Base-by-base conservation (phyloP, 2,113 vertebrate genomes). In the Empidonax alnorum region DNA sequence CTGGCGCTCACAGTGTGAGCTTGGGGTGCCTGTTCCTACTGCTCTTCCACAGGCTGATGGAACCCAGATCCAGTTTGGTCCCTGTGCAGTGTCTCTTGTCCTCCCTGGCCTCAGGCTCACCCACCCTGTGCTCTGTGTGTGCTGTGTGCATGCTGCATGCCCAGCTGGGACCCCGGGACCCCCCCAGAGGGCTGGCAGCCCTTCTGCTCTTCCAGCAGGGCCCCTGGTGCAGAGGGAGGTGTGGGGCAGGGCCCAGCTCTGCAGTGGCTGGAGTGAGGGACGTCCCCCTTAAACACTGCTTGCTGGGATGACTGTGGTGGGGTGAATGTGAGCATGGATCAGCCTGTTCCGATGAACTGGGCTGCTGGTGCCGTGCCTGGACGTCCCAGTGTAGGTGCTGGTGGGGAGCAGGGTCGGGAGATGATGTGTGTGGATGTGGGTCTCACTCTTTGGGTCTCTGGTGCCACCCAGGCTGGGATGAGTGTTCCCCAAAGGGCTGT, bases 71-170 rank as follows among this genome's bases (percentile, higher is more conserved):
- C 4, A 2, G 14, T 62, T 37, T 81, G 46, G 19, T 63, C 63
- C 19, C n/a, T 69, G 35, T 31, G 15, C 50, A 39, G 27, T 50
- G 72, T 67, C 76, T 72, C 6, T 69, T 5, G 1, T 53, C 33
- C 19, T 62, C 67, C 46, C 56, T 39, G 66, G 77, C 47, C 62
- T 66, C 7, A 3, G 46, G 84, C 84, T 85, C 62, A 22, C 87
- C 61, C 3, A 2, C 71, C 72, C 3, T 1, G 61, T 58, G 69
- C 82, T 84, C 58, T 30, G 25, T 93, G 82, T 95, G 89, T 93
- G 73, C 91, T 89, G 73, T 94, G 53, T 96, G 96, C 96, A 97
- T 97, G 96, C 92, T 97, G 96, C 96, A 96, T 97, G 96, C 85
- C 78, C 0, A 1, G 44, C 44, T 0, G 35, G 66, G 67, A 56